Evolutionary conservation across 1,140 invertebrate species (phyloP), one percentile per base, ranked within the genome.

Genomic region (Sminthurides bifidus): DNA sequence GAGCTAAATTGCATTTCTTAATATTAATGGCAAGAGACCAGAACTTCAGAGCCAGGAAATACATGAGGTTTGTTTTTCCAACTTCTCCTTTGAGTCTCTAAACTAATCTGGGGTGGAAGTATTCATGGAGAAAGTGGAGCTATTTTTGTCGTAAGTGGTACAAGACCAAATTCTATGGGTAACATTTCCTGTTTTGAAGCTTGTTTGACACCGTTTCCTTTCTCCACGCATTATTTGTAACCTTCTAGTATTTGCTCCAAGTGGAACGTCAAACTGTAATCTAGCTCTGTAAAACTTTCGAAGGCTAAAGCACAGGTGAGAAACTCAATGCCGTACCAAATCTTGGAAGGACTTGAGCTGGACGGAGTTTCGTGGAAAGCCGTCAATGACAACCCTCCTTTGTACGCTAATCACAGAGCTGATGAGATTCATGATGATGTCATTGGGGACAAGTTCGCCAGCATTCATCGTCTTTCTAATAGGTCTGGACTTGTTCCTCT

Each of bases 271-370:
- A n/a, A n/a, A n/a, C n/a, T n/a, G n/a, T n/a, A n/a, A n/a, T n/a
- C n/a, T n/a, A n/a, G n/a, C n/a, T n/a, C n/a, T n/a, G n/a, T n/a
- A n/a, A n/a, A n/a, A n/a, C n/a, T n/a, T n/a, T n/a, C n/a, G n/a
- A n/a, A n/a, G n/a, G n/a, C n/a, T n/a, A n/a, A n/a, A n/a, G n/a
- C n/a, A n/a, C n/a, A n/a, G n/a, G n/a, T 23, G 33, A 51, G 14
- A 33, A 40, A 43, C 12, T 56, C 1, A 45, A 17, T 44, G 35
- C 31, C 23, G 37, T 67, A 92, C 89, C 78, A 87, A 84, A 38
- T 76, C 80, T 70, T 94, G 83, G 70, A 92, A 93, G 63, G 81
- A 77, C 38, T 80, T 77, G 56, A 87, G 82, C 74, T 95, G 90
- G 45, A 81, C 79, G 60, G 91, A 73, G 65, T 92, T 86, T 46